Base-by-base conservation (phyloP, 2,888 invertebrate genomes). In the Drosophila koepferae region DNA sequence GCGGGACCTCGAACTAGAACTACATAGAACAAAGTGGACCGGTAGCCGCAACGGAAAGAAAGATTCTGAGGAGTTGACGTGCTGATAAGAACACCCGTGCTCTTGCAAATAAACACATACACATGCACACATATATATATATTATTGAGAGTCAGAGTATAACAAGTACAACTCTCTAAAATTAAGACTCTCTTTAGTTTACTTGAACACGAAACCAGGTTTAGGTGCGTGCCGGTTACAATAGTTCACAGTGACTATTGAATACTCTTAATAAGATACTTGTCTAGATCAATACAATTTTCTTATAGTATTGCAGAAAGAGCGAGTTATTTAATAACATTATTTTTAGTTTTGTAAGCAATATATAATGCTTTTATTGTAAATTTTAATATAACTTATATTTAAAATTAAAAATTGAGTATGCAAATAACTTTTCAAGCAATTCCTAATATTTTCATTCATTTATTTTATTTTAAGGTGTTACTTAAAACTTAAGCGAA, bases 31-130 rank as follows among this genome's bases (percentile, higher is more conserved):
- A 58, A 67, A 69, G 59, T 64, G 65, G 28, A 70, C 62, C 46
- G 31, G 63, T 63, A 73, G 64, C 69, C 66, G 61, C 60, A 74
- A 56, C 67, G 68, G 63, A 73, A 76, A 63, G 58, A 73, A 65
- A 54, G 44, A 65, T 49, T 62, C 53, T 49, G 56, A 65, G 61
- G 54, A 63, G 65, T 58, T 77, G 77, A 58, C 51, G 48, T 64
- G 64, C 70, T 81, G 82, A 82, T 81, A 81, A 81, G 68, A 77
- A 41, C 28, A 28, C 14, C 38, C 48, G 51, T 71, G 51, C 23
- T 41, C 23, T 38, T 53, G 20, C 61, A 61, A 40, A 61, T 34
- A 51, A 18, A 36, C 20, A 53, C 58, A 38, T 10, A 36, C 20
- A 54, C 40, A 56, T 16, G 20, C 10, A 55, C 1, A 5, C 7